Evolutionary conservation across 2,888 invertebrate genomes (phyloP), one percentile per base, ranked within the genome.

Genomic region (Ormyrus nitidulus): DNA sequence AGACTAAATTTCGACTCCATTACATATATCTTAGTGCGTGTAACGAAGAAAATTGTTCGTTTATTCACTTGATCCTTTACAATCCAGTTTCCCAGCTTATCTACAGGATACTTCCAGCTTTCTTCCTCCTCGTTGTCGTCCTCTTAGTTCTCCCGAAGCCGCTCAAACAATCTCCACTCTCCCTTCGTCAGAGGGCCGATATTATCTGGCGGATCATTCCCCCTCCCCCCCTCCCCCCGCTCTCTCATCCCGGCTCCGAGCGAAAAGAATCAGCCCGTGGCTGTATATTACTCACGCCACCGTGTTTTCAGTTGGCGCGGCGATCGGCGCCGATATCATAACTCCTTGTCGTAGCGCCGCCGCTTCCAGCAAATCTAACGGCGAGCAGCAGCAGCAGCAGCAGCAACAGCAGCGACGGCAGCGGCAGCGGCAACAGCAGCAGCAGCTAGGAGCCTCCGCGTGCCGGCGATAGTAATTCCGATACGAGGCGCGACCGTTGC

Each of bases 271-370:
- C 89, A 87, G 86, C 87, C 88, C 87, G 86, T 85, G 87, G 87
- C 87, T 88, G 89, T 90, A 90, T 90, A 90, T 90, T 90, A 90
- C 90, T 90, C 90, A 90, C 89, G 88, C 88, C 89, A 88, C 86
- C 86, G 89, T 89, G 88, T 90, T 90, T 90, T 90, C 90, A 90
- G 90, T 90, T 88, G 88, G 89, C 89, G 84, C 87, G 85, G 87
- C 89, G 90, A 90, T 90, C 90, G 89, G 85, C 84, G 85, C 89
- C 88, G 90, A 90, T 90, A 90, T 90, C 90, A 90, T 90, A 90
- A 90, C 89, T 90, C 90, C 88, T 87, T 90, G 90, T 90, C 90
- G 88, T 87, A 53, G 73, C 69, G 69, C 51, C 64, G 72, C 66
- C 58, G 65, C 69, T 19, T 19, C 61, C 71, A 58, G 61, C 70